These are phyloP conservation scores for Sinodicranocentrus sp. DNA, from an alignment of 2,888 invertebrate genomes.

Conservation along the genomic window DNA sequence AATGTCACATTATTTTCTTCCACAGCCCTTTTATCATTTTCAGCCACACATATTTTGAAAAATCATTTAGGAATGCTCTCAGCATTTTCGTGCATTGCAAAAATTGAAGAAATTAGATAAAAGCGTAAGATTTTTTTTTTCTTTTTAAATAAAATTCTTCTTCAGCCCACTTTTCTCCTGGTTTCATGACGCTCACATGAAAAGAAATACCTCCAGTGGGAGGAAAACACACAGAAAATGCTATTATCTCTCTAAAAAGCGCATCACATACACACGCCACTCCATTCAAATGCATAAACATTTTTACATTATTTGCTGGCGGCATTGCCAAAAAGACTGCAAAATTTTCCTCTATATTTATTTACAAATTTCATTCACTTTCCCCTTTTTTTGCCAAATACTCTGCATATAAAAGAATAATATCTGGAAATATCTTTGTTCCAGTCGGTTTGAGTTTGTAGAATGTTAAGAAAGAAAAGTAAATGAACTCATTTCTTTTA, in stretches of 20 bases:
- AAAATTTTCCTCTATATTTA: too few relatives aligned
- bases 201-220: slow-evolving; percentile 34
- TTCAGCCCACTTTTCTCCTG: slow-evolving; percentile 28
- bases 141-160: slow-evolving; percentile 1
- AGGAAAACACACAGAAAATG: slow-evolving; percentile 33
- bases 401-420: too few relatives aligned
- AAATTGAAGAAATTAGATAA: too few relatives aligned
- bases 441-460: too few relatives aligned
- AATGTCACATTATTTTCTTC: slow-evolving; percentile 3
- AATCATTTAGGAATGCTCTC: background rate
- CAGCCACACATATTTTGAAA: slow-evolving; percentile 14
- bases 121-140: background rate
- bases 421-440: too few relatives aligned
- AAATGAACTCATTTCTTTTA: too few relatives aligned
- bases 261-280: slow-evolving; percentile 24
- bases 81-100: background rate
- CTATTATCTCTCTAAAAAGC: slow-evolving; percentile 28
- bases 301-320: too few relatives aligned
- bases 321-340: too few relatives aligned
- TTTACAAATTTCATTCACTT: too few relatives aligned
- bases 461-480: too few relatives aligned
- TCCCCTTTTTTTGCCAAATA: too few relatives aligned
- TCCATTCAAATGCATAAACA: background rate
- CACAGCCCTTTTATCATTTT: slow-evolving; percentile 20
- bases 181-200: background rate